Evolutionary conservation across 2,113 vertebrate genomes (phyloP).

Genomic region (Pachyramphus minor): DNA sequence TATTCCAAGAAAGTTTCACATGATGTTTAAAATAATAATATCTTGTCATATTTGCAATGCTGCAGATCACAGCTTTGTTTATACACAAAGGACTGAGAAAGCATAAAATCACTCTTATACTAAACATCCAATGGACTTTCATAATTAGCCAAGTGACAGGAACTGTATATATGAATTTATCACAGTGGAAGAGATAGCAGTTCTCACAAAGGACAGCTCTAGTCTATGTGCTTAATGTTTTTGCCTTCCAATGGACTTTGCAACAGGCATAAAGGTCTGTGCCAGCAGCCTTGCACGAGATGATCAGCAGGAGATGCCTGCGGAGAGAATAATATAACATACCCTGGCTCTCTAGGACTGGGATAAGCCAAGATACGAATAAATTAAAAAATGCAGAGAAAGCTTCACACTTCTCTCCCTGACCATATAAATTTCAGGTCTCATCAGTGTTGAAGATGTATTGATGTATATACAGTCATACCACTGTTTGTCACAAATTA

Average conservation of each 20-base stretch:
- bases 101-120: background rate
- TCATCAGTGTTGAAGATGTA: background rate
- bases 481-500: background rate
- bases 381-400: background rate
- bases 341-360: background rate
- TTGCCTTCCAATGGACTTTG: background rate
- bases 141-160: background rate
- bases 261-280: background rate
- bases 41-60: constrained; percentile 47
- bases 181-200: background rate
- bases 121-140: background rate
- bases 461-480: background rate
- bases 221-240: background rate
- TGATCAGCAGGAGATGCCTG: background rate
- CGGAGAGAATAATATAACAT: background rate
- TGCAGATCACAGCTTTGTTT: constrained; percentile 40
- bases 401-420: background rate
- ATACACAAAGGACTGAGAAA: constrained; percentile 8
- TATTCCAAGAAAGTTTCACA: constrained; percentile 70
- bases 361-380: background rate
- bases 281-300: background rate
- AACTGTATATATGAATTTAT: background rate
- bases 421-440: background rate
- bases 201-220: background rate
- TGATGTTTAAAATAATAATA: constrained; percentile 68